Evolutionary conservation across 2,888 invertebrate species (phyloP).

Genomic region (Meteorus cinctellus): DNA sequence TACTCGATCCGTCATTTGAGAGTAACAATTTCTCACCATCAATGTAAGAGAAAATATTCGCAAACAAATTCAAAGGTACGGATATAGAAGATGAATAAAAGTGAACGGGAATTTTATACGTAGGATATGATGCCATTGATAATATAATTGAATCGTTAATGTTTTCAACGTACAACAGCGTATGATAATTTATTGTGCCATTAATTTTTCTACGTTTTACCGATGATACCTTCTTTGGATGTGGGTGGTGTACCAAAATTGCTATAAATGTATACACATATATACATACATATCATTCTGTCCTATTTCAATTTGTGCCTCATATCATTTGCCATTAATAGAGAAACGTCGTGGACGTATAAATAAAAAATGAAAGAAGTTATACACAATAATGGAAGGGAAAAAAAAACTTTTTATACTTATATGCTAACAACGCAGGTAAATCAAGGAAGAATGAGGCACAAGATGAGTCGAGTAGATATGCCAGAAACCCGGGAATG

Average conservation of each 20-base stretch:
- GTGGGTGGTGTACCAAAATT: slow-evolving; percentile 5
- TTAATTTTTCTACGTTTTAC: slow-evolving; percentile 5
- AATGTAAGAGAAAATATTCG: too few relatives aligned
- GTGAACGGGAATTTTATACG: background rate
- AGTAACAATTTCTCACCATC: too few relatives aligned
- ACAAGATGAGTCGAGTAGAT: slow-evolving; percentile 53
- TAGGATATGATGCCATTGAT: background rate
- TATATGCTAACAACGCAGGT: slow-evolving; percentile 19
- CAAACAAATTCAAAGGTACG: background rate
- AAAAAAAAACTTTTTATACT: background rate
- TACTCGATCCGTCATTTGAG: too few relatives aligned
- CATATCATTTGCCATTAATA: background rate
- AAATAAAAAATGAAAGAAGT: background rate
- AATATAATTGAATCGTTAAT: slow-evolving; percentile 35
- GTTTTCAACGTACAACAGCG: background rate
- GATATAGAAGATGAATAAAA: background rate
- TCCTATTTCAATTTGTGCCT: slow-evolving; percentile 10
- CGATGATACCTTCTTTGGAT: background rate
- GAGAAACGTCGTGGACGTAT: background rate
- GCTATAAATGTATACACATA: background rate
- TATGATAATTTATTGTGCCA: slow-evolving; percentile 27
- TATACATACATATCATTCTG: background rate
- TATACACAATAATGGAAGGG: background rate
- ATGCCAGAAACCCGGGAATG: slow-evolving; percentile 60
- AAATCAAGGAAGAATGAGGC: slow-evolving; percentile 35